Conservation (phyloP, 2,797 vertebrate genomes). For the Dryobates pubescens region DNA sequence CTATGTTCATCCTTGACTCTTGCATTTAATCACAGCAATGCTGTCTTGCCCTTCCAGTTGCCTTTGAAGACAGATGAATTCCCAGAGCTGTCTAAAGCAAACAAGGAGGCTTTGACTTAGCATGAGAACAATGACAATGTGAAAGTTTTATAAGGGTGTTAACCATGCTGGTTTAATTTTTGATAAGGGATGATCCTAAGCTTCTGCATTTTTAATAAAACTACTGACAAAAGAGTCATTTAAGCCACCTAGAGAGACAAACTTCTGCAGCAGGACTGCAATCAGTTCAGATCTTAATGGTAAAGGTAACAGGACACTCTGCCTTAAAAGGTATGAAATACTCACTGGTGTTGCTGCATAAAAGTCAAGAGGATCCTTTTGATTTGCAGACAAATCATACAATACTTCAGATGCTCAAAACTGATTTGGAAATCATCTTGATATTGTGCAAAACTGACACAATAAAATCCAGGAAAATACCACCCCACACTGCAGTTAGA, state of each 20-base stretch:
- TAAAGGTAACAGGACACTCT: not conserved
- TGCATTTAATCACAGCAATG: not conserved
- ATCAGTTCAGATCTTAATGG: not conserved
- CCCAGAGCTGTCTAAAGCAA: constrained; percentile 17
- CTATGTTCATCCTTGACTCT: not conserved
- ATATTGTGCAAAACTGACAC: not conserved
- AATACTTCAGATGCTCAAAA: not conserved
- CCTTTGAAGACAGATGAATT: constrained; percentile 32
- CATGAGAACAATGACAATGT: constrained; percentile 22
- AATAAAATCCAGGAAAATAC: not conserved
- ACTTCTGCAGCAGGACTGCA: constrained; percentile 1
- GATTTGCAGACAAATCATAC: not conserved
- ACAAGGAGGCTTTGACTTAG: not conserved
- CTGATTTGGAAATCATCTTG: not conserved
- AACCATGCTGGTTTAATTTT: constrained; percentile 40
- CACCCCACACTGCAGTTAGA: not conserved
- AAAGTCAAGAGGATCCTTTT: not conserved
- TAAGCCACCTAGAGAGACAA: not conserved
- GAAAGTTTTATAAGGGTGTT: constrained; percentile 40
- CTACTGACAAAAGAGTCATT: not conserved
- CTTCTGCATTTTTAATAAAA: constrained; percentile 49
- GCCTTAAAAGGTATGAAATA: not conserved
- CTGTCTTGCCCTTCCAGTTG: constrained; percentile 14
- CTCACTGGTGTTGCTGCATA: not conserved
- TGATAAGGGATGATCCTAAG: constrained; percentile 27